Evolutionary conservation across 2,888 invertebrate genomes (phyloP).

Genomic region (Dicyrtomina minuta): DNA sequence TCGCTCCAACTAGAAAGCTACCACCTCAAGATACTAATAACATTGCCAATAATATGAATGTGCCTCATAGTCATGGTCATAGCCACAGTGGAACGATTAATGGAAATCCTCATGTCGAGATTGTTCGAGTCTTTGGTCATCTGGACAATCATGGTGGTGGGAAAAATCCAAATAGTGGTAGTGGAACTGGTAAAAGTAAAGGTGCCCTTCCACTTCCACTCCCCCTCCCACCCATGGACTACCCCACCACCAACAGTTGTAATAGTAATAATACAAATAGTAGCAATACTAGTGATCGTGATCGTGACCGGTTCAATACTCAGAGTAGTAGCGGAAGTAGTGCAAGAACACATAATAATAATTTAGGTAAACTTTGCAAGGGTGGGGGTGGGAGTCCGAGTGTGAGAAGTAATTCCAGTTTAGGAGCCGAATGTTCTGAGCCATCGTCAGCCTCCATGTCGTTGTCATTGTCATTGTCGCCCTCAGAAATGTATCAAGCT

Average conservation of each 20-base stretch:
- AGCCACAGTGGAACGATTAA: no score
- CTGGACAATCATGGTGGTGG: slow-evolving; percentile 41
- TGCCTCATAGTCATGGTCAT: no score
- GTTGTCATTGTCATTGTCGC: no score
- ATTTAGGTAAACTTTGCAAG: slow-evolving; percentile 31
- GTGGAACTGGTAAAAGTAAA: slow-evolving; percentile 17
- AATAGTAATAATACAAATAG: slow-evolving; percentile 31
- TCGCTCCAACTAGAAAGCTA: slow-evolving; percentile 34
- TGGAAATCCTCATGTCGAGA: slow-evolving; percentile 49
- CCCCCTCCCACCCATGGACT: slow-evolving; percentile 1
- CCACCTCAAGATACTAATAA: background rate
- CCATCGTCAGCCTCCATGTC: background rate
- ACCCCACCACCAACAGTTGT: no score
- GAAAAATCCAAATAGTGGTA: slow-evolving; percentile 10
- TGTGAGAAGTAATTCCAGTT: slow-evolving; percentile 35
- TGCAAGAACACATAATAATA: slow-evolving; percentile 33
- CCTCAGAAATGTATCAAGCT: slow-evolving; percentile 62
- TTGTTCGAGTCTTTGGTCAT: slow-evolving; percentile 49
- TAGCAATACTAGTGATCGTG: slow-evolving; percentile 33
- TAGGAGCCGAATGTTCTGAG: slow-evolving; percentile 25
- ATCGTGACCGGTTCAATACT: slow-evolving; percentile 47
- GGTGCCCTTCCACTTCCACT: background rate
- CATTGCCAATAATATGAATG: background rate
- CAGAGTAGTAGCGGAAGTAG: slow-evolving; percentile 51
- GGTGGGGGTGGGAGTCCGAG: slow-evolving; percentile 41